phyloP scores from a whole-genome alignment of 64 coral and sea anemone genomes.

The Actinia equina region DNA sequence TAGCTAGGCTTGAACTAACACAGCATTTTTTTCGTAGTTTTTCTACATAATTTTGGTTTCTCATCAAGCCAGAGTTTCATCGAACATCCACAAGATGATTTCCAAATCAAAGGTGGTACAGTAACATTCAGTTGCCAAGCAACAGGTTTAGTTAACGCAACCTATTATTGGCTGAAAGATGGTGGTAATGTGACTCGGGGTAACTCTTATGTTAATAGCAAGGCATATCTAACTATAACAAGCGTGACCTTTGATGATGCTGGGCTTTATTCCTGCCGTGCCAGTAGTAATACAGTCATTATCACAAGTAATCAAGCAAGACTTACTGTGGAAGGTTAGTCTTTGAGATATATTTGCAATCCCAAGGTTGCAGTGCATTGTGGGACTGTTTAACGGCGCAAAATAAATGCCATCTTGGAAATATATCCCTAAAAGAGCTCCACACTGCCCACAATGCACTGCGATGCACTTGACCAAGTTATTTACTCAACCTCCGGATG shows the following conservation, averaged over 20 bases:
- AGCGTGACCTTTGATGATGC: conserved; percentile 38
- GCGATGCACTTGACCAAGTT: no score
- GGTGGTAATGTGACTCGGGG: conserved; percentile 49
- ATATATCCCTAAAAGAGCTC: no score
- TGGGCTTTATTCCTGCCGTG: conserved; percentile 46
- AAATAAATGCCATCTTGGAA: no score
- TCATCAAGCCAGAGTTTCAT: conserved; percentile 14
- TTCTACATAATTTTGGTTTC: not conserved
- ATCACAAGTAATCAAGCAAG: not conserved
- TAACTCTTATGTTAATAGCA: not conserved
- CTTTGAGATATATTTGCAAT: not conserved
- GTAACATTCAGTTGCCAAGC: conserved; percentile 37
- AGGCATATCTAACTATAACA: conserved; percentile 14
- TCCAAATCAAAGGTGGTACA: conserved; percentile 8
- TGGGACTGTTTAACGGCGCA: no score
- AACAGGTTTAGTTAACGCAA: conserved; percentile 20
- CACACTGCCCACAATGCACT: no score
- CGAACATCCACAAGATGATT: not conserved
- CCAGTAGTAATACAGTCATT: not conserved
- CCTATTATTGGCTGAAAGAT: conserved; percentile 63
- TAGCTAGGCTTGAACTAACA: no score
- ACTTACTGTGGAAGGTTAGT: conserved; percentile 32
- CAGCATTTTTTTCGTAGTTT: not conserved
- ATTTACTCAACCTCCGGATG: no score
- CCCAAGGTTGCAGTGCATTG: no score